Conservation (phyloP, 2,113 vertebrate species). For the Mungos mungo region DNA sequence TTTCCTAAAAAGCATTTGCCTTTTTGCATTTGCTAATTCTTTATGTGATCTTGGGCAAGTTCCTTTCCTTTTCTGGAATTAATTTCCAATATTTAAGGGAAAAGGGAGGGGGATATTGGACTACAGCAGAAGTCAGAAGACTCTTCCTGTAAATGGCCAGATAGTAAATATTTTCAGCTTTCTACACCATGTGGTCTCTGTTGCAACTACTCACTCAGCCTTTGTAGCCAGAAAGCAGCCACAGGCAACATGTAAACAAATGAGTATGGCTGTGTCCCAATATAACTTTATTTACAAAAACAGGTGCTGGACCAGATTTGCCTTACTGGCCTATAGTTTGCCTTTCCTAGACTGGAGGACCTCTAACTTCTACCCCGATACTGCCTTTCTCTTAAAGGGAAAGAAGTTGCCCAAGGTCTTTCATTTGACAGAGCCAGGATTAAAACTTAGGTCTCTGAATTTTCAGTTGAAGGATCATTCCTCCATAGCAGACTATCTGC, state of each 20-base stretch:
- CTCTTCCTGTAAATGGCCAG: background rate
- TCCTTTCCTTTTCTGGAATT: conserved; percentile 43
- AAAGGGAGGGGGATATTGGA: background rate
- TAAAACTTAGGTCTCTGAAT: background rate
- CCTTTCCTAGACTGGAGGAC: background rate
- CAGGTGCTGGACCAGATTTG: background rate
- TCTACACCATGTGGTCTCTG: background rate
- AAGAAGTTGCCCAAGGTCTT: background rate
- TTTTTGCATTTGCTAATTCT: conserved; percentile 14
- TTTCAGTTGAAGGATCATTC: background rate
- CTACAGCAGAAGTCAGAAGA: background rate
- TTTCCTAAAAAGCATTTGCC: background rate
- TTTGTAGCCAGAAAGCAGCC: background rate
- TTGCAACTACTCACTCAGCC: background rate
- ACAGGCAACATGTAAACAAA: background rate
- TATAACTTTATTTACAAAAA: conserved; percentile 65
- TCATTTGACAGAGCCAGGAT: background rate
- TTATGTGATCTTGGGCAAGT: background rate
- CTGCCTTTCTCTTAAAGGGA: background rate
- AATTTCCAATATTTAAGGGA: conserved; percentile 9
- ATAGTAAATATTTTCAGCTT: conserved; percentile 41
- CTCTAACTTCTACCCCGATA: background rate
- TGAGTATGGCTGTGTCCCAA: background rate
- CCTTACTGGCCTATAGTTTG: background rate
- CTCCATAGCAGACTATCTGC: background rate